phyloP scores from a whole-genome alignment of 2,888 invertebrate genomes.

The Mactromeris polynyma region DNA sequence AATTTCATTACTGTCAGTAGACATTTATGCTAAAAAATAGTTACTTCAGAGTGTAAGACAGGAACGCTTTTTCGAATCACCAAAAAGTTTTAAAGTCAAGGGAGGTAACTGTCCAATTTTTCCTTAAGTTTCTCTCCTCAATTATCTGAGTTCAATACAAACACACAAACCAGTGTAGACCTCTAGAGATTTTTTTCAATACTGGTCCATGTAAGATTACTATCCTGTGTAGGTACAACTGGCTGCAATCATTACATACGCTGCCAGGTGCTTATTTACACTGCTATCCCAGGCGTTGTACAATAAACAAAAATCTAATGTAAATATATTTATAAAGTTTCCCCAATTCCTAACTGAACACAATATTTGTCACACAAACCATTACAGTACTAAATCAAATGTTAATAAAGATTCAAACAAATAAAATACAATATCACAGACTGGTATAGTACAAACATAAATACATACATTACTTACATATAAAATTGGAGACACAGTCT shows the following conservation, averaged over 20 bases:
- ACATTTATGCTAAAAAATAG: not conserved
- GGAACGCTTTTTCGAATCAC: not conserved
- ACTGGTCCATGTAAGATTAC: not conserved
- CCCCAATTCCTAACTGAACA: not conserved
- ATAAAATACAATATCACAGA: slow-evolving; percentile 22
- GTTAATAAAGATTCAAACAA: not conserved
- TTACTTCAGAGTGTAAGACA: not conserved
- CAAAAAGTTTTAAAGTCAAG: not conserved
- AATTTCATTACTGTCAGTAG: not conserved
- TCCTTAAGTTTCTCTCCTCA: not conserved
- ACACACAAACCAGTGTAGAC: not conserved
- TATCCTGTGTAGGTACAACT: not conserved
- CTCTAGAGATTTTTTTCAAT: too few species aligned
- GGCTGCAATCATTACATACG: too few species aligned
- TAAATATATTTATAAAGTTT: not conserved
- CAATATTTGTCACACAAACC: not conserved
- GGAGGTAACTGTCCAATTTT: not conserved
- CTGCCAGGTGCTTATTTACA: too few species aligned
- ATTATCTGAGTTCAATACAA: not conserved
- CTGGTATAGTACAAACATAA: not conserved
- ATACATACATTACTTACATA: not conserved
- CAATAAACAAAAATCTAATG: not conserved
- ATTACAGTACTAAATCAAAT: not conserved
- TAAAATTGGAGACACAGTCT: slow-evolving; percentile 13
- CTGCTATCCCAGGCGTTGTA: not conserved